Evolutionary conservation across 1,140 invertebrate species (phyloP).

Genomic region (Pseudoatta argentina): DNA sequence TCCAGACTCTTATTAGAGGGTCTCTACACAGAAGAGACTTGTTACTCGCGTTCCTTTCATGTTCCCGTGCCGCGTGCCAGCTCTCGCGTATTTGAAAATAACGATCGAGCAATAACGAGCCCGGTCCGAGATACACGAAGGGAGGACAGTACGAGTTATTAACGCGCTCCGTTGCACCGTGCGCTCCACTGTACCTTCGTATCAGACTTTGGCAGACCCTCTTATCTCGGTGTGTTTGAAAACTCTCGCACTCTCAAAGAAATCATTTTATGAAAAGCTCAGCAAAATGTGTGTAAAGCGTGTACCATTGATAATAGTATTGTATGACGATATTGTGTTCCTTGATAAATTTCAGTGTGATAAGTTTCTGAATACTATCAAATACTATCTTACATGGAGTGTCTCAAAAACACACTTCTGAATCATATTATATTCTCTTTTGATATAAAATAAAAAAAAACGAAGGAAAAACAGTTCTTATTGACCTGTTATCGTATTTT

Average conservation of each 20-base stretch:
- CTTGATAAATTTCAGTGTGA: slow-evolving; percentile 40
- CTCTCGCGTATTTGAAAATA: slow-evolving; percentile 18
- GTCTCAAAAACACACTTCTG: slow-evolving; percentile 7
- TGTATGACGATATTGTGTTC: slow-evolving; percentile 23
- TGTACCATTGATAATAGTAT: slow-evolving; percentile 35
- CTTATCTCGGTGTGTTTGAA: slow-evolving; percentile 61
- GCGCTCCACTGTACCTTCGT: slow-evolving; percentile 47
- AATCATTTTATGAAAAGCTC: slow-evolving; percentile 54
- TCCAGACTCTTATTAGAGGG: too few species aligned
- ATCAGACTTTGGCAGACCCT: slow-evolving; percentile 48
- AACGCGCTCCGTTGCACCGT: slow-evolving; percentile 16
- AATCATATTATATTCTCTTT: background rate
- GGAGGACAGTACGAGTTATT: slow-evolving; percentile 3
- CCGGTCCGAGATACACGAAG: slow-evolving; percentile 4
- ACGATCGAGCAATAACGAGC: background rate
- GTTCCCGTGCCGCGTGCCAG: background rate
- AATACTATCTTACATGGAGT: slow-evolving; percentile 4
- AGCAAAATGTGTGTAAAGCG: slow-evolving; percentile 46
- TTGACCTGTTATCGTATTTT: background rate
- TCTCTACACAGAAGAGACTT: too few species aligned
- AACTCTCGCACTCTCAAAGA: slow-evolving; percentile 57
- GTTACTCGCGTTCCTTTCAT: background rate
- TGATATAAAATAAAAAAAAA: background rate
- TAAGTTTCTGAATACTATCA: slow-evolving; percentile 41
- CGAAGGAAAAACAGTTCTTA: background rate